Evolutionary conservation across 1,140 invertebrate genomes (phyloP).

Genomic region (Triops cancriformis): DNA sequence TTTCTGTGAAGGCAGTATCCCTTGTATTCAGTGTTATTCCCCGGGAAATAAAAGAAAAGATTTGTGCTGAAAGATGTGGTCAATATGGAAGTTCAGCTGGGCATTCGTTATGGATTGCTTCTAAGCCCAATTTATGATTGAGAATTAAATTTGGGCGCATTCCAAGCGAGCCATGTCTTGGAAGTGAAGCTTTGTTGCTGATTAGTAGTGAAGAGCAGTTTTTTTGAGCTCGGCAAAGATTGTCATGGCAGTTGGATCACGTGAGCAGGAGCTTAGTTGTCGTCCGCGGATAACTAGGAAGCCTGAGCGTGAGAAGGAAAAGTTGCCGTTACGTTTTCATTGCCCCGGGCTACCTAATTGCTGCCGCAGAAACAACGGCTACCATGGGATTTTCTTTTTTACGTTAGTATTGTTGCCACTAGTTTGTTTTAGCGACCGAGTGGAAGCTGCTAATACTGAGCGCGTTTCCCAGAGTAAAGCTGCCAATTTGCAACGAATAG

Average conservation of each 20-base stretch:
- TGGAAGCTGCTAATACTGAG: neutral
- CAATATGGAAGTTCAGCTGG: too few species aligned
- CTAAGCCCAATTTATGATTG: too few species aligned
- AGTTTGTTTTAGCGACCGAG: neutral
- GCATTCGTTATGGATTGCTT: too few species aligned
- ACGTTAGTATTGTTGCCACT: neutral
- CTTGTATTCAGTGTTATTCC: too few species aligned
- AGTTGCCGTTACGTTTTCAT: neutral
- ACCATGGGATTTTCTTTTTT: neutral
- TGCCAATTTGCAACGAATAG: constrained; percentile 4
- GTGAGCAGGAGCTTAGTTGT: neutral
- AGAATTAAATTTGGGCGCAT: too few species aligned
- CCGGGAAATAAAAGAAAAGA: too few species aligned
- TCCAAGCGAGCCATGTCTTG: neutral
- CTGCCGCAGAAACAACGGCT: neutral
- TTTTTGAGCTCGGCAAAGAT: neutral
- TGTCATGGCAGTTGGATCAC: neutral
- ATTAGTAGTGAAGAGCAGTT: neutral
- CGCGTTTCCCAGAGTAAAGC: neutral
- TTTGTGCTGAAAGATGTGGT: too few species aligned
- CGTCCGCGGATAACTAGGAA: neutral
- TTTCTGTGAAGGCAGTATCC: neutral
- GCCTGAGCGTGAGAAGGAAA: neutral
- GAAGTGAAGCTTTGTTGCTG: neutral
- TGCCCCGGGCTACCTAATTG: neutral